phyloP scores from a whole-genome alignment of 2,113 vertebrate species.

The Dryoscopus gambensis region DNA sequence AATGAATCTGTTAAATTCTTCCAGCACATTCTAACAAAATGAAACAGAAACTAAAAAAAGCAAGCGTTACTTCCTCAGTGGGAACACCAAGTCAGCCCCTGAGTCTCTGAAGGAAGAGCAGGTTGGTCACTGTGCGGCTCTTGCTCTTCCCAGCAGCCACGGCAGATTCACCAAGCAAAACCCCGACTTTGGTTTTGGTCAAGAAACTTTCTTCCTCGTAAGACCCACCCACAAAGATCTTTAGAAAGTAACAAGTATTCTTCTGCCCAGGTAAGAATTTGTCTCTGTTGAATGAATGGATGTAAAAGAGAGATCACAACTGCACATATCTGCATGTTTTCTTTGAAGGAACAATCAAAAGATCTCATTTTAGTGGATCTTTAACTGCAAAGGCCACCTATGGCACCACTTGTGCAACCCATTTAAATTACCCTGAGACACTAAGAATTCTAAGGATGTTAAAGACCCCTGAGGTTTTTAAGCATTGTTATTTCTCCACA shows the following conservation, averaged over 20 bases:
- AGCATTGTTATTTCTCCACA: background rate
- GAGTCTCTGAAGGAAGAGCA: background rate
- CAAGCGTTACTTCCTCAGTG: rapidly evolving
- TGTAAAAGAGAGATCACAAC: background rate
- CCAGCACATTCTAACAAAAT: background rate
- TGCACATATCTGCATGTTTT: rapidly evolving
- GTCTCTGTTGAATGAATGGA: background rate
- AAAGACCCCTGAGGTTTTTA: background rate
- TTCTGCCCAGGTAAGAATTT: background rate
- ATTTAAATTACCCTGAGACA: background rate
- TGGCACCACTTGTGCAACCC: background rate
- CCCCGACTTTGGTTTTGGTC: background rate
- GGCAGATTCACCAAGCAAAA: background rate
- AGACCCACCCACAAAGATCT: background rate
- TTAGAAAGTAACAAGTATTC: background rate
- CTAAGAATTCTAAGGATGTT: background rate
- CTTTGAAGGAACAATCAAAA: background rate
- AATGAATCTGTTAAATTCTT: background rate
- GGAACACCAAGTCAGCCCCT: background rate
- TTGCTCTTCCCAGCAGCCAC: background rate
- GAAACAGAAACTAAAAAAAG: background rate
- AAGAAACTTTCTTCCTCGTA: background rate
- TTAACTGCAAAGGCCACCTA: background rate
- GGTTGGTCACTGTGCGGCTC: background rate
- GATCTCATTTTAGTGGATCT: background rate